Evolutionary conservation across 2,888 invertebrate species (phyloP).

Genomic region (Morpho deidamia): DNA sequence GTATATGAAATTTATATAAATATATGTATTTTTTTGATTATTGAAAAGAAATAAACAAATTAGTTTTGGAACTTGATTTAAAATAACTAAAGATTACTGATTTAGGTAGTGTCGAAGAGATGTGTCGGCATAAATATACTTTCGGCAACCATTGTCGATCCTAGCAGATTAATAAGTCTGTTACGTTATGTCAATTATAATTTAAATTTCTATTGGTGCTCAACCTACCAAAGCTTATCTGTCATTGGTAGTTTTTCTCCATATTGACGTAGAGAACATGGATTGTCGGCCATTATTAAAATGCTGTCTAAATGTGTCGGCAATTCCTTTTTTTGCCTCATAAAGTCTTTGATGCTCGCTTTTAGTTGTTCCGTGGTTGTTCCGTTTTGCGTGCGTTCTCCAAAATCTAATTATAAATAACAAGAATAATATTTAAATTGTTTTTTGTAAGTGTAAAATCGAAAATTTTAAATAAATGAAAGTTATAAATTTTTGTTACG

Average conservation of each 20-base stretch:
- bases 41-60: too few relatives aligned
- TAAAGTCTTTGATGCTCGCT: constrained; percentile 56
- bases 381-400: constrained; percentile 59
- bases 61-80: too few relatives aligned
- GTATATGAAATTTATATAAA: too few relatives aligned
- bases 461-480: not conserved
- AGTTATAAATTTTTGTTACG: not conserved
- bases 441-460: constrained; percentile 60
- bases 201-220: constrained; percentile 27
- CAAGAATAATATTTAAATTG: constrained; percentile 53
- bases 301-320: constrained; percentile 53
- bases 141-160: constrained; percentile 48
- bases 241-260: constrained; percentile 29
- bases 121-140: constrained; percentile 39
- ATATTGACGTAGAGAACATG: constrained; percentile 39
- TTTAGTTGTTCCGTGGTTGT: constrained; percentile 64
- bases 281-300: constrained; percentile 53
- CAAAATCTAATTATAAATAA: constrained; percentile 40
- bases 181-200: constrained; percentile 34
- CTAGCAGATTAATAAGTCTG: constrained; percentile 42
- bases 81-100: too few relatives aligned
- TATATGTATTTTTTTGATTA: too few relatives aligned
- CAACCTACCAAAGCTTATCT: not conserved
- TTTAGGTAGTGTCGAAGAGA: constrained; percentile 27
- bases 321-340: constrained; percentile 61